phyloP scores from a whole-genome alignment of 2,888 invertebrate genomes.

The Elegia similella region DNA sequence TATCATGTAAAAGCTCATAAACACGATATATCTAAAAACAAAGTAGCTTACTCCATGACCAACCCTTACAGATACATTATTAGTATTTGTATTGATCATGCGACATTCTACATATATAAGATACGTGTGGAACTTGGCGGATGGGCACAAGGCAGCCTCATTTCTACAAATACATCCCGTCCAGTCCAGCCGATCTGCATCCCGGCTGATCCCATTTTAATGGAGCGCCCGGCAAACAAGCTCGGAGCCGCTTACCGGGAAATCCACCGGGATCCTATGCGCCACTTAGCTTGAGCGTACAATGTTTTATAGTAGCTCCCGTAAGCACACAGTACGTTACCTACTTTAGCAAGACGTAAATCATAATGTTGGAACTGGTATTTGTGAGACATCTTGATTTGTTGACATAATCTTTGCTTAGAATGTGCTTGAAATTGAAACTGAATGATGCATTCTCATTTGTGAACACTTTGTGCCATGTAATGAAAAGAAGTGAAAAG shows the following conservation, averaged over 20 bases:
- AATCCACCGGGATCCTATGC: constrained; percentile 73
- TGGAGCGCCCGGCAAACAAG: constrained; percentile 81
- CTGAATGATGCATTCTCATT: background rate
- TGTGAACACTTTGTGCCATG: background rate
- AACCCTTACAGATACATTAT: too few relatives aligned
- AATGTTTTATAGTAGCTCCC: constrained; percentile 46
- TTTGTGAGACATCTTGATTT: background rate
- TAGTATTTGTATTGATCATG: background rate
- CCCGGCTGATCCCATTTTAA: constrained; percentile 80
- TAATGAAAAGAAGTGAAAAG: too few relatives aligned
- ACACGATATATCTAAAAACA: too few relatives aligned
- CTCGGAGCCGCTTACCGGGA: constrained; percentile 75
- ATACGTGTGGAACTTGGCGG: background rate
- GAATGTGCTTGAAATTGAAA: background rate
- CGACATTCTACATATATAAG: background rate
- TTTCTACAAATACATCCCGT: constrained; percentile 42
- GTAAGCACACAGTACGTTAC: constrained; percentile 21
- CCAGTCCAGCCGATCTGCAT: constrained; percentile 77
- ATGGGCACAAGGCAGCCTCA: constrained; percentile 32
- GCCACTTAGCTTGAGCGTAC: constrained; percentile 66
- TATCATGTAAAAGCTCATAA: too few relatives aligned
- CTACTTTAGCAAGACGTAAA: constrained; percentile 10
- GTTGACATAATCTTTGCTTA: constrained; percentile 1
- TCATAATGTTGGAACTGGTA: constrained; percentile 20
- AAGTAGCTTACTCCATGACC: too few relatives aligned